phyloP scores from a whole-genome alignment of 1,140 invertebrate species.

The Ctenoplectra terminalis region DNA sequence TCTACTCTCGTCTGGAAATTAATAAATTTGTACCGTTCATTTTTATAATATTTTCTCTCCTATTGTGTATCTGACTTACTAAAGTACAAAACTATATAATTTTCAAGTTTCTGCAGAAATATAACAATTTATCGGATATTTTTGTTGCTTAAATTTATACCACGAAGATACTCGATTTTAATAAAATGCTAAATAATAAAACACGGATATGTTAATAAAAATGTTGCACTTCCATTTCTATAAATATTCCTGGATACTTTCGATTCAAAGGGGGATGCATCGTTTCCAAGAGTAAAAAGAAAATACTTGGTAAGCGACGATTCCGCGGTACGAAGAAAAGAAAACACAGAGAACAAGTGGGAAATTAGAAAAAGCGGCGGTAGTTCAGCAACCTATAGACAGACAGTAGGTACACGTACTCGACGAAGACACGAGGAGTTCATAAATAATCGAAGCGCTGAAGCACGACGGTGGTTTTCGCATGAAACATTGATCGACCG shows the following conservation, averaged over 20 bases:
- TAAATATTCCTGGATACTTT: neutral
- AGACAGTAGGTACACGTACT: conserved; percentile 67
- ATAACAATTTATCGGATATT: too few species aligned
- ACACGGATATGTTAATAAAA: neutral
- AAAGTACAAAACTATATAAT: too few species aligned
- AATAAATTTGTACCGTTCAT: too few species aligned
- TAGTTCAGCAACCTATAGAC: conserved; percentile 75
- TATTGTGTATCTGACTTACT: too few species aligned
- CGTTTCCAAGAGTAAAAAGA: neutral
- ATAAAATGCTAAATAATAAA: neutral
- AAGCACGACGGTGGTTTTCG: conserved; percentile 80
- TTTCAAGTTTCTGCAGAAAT: too few species aligned
- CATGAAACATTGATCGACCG: conserved; percentile 82
- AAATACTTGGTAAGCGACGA: neutral
- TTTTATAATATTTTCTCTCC: too few species aligned
- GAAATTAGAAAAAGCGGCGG: conserved; percentile 62
- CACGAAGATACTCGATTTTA: neutral
- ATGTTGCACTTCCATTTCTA: neutral
- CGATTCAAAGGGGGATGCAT: neutral
- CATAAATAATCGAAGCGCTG: conserved; percentile 83
- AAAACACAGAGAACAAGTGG: conserved; percentile 28
- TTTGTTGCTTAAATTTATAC: too few species aligned
- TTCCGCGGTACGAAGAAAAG: neutral
- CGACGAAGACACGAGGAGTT: conserved; percentile 79
- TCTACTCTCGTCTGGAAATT: too few species aligned